Evolutionary conservation across 2,797 vertebrate species (phyloP).

Genomic region (Coendou prehensilis): DNA sequence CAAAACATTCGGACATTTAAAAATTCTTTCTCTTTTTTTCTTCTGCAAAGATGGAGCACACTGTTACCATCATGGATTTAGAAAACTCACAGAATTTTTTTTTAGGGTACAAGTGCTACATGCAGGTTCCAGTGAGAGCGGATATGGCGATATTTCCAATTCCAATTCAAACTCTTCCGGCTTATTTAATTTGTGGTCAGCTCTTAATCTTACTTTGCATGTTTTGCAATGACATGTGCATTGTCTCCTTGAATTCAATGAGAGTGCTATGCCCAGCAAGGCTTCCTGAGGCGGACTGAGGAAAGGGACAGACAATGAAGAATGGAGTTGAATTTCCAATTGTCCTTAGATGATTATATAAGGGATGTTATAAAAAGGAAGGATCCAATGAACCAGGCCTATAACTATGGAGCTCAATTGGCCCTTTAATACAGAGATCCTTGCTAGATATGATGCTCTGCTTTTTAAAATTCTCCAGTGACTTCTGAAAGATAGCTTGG

Average conservation of each 20-base stretch:
- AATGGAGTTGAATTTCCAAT: constrained; percentile 53
- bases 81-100: neutral
- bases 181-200: constrained; percentile 1
- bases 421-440: constrained; percentile 13
- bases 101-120: neutral
- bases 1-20: neutral
- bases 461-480: neutral
- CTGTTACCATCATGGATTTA: neutral
- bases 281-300: neutral
- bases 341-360: constrained; percentile 51
- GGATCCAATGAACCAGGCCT: neutral
- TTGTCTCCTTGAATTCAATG: neutral
- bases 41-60: neutral
- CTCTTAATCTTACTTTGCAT: neutral
- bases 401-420: neutral
- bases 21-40: neutral
- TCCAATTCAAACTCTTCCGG: neutral
- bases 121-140: neutral
- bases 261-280: neutral
- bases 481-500: constrained; percentile 44
- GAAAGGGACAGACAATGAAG: constrained; percentile 40
- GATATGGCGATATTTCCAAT: neutral
- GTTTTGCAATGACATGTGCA: constrained; percentile 11
- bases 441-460: neutral
- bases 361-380: constrained; percentile 34